phyloP scores from a whole-genome alignment of 2,888 invertebrate genomes.

The Xanthostigma xanthostigma region DNA sequence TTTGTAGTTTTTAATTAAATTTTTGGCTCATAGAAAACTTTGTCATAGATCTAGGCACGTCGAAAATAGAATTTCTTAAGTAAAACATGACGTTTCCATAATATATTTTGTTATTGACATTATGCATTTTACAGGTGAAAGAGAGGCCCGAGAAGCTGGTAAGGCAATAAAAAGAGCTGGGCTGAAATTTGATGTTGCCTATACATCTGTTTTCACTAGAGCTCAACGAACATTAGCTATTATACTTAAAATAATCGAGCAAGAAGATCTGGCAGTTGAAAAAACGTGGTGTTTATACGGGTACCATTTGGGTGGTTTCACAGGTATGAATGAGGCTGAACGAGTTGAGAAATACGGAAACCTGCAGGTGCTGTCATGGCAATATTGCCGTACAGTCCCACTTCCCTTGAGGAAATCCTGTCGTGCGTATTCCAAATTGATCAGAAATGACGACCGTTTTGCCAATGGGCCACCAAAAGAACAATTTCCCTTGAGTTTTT shows the following conservation, averaged over 20 bases:
- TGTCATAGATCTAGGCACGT: background rate
- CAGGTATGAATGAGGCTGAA: constrained; percentile 72
- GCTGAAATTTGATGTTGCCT: constrained; percentile 61
- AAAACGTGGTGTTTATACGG: constrained; percentile 77
- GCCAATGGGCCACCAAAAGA: constrained; percentile 50
- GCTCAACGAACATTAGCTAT: constrained; percentile 58
- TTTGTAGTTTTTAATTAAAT: background rate
- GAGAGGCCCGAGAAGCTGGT: constrained; percentile 55
- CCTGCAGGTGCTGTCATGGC: constrained; percentile 48
- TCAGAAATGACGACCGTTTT: constrained; percentile 62
- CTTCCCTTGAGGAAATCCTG: constrained; percentile 67
- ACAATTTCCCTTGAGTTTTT: constrained; percentile 71
- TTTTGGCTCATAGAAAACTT: background rate
- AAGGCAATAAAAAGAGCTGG: constrained; percentile 54
- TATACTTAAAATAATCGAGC: constrained; percentile 50
- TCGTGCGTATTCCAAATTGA: constrained; percentile 61
- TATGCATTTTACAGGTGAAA: constrained; percentile 32
- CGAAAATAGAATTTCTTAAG: background rate
- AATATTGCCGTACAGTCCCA: constrained; percentile 65
- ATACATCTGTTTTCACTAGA: constrained; percentile 64
- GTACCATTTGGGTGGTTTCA: constrained; percentile 75
- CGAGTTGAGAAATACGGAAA: constrained; percentile 67
- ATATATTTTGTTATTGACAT: constrained; percentile 17
- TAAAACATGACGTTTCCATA: background rate
- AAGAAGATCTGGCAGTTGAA: constrained; percentile 47